Conservation (phyloP, 1,140 invertebrate species). For the Galendromus occidentalis region DNA sequence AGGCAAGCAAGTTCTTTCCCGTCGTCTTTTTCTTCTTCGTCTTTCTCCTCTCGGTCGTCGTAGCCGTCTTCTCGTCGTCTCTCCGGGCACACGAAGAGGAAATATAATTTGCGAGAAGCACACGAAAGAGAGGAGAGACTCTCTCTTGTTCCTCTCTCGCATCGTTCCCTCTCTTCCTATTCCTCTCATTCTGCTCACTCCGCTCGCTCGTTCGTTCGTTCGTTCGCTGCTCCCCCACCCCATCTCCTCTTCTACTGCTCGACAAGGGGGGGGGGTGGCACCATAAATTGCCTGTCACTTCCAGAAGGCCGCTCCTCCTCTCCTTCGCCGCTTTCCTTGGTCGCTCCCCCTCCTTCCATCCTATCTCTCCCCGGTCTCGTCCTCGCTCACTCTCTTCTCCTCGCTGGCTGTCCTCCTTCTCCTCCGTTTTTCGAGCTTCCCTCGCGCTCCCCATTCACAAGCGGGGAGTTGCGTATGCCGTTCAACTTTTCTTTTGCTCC, state of each 20-base stretch:
- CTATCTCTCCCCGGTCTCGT: background rate
- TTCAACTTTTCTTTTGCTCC: background rate
- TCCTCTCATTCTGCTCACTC: background rate
- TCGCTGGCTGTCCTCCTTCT: constrained; percentile 3
- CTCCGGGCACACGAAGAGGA: background rate
- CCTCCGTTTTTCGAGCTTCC: constrained; percentile 1
- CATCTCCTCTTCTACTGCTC: background rate
- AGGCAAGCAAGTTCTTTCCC: background rate
- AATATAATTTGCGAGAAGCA: constrained; percentile 6
- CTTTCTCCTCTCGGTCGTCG: background rate
- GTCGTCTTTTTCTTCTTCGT: background rate
- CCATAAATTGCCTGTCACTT: constrained; percentile 12
- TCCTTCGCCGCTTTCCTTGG: background rate
- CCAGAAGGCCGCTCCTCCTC: background rate
- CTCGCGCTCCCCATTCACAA: background rate
- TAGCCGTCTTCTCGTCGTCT: background rate
- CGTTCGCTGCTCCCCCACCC: background rate
- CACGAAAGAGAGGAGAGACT: background rate
- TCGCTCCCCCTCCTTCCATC: no score
- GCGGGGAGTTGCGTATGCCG: background rate
- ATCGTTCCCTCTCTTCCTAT: no score
- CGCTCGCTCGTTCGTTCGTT: background rate
- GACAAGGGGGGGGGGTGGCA: background rate
- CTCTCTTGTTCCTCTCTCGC: no score
- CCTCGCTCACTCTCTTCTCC: constrained; percentile 12